Percentiles rank a stretch among this genome's conserved stretches.
Conservation (phyloP, 2,888 invertebrate genomes). For the Acrobasis consociella region DNA sequence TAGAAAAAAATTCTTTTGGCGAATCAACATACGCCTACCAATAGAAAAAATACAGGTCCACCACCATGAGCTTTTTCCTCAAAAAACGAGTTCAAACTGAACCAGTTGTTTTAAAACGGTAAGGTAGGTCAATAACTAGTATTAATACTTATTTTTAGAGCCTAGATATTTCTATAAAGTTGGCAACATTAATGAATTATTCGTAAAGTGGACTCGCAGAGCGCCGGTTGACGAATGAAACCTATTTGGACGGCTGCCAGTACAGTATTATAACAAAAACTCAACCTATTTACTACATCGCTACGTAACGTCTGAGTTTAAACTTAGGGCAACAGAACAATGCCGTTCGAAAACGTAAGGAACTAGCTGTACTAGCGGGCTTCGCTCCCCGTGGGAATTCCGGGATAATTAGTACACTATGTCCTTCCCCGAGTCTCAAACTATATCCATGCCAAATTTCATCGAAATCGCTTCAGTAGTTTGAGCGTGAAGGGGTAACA, state of each 20-base stretch:
- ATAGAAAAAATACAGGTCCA: too few relatives aligned
- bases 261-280: slow-evolving; percentile 30
- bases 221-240: slow-evolving; percentile 34
- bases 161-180: slow-evolving; percentile 5
- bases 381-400: too few relatives aligned
- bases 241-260: slow-evolving; percentile 46
- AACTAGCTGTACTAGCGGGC: too few relatives aligned
- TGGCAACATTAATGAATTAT: slow-evolving; percentile 23
- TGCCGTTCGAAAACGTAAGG: background rate
- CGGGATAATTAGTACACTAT: too few relatives aligned
- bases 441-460: too few relatives aligned
- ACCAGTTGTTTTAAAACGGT: slow-evolving; percentile 5
- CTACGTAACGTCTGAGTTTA: slow-evolving; percentile 7
- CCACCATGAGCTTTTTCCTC: too few relatives aligned
- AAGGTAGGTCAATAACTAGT: slow-evolving; percentile 26
- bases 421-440: too few relatives aligned
- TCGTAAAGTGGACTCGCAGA: slow-evolving; percentile 14
- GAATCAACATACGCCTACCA: too few relatives aligned
- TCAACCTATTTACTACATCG: slow-evolving; percentile 11
- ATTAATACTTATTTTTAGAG: slow-evolving; percentile 12
- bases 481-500: too few relatives aligned
- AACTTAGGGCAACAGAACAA: background rate
- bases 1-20: too few relatives aligned
- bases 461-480: too few relatives aligned
- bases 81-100: too few relatives aligned